These are phyloP conservation scores for Bubo blakistoni DNA, from an alignment of 2,113 vertebrate genomes.

Conservation along the genomic window DNA sequence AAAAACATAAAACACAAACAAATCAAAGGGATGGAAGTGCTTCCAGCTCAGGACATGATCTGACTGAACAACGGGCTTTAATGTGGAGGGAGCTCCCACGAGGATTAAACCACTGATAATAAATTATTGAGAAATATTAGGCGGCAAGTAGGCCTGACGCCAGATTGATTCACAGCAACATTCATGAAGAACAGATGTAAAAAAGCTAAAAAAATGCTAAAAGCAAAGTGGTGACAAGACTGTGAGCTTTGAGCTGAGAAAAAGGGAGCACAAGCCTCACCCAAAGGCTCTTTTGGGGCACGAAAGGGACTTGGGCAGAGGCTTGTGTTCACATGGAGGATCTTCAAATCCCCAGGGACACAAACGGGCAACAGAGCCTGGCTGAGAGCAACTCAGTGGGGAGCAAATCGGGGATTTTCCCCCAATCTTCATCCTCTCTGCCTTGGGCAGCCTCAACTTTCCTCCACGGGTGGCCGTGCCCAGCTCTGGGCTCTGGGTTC, in stretches of 20 bases:
- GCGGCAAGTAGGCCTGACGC: background rate
- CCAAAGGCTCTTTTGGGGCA: background rate
- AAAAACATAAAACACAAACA: constrained; percentile 52
- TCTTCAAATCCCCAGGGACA: background rate
- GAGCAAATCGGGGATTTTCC: background rate
- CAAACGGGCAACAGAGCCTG: background rate
- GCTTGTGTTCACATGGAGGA: background rate
- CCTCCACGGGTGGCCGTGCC: rapidly evolving
- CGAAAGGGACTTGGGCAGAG: background rate
- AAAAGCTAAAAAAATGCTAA: background rate
- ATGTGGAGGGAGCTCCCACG: constrained; percentile 15
- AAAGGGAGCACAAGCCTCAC: background rate
- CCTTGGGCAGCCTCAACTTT: background rate
- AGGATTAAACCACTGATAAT: constrained; percentile 33
- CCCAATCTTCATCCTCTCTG: background rate
- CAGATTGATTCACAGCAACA: background rate
- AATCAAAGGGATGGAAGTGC: constrained; percentile 47
- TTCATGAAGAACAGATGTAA: background rate
- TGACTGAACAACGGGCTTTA: constrained; percentile 38
- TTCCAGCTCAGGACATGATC: constrained; percentile 33
- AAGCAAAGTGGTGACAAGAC: background rate
- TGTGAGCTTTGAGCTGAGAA: rapidly evolving
- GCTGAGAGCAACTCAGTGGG: background rate
- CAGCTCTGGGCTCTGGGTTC: background rate
- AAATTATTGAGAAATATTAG: constrained; percentile 68